A percentile compares a stretch with the other conserved stretches of the same genome.
These are phyloP conservation scores for fruit fly (Drosophila melanogaster) DNA, from an alignment of 1,140 invertebrate species.

Conservation along the genomic window Release_6_plus_ISO1_MT NC_004354.4:11410001-11410500, in stretches of 20 bases:
- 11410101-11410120: neutral
- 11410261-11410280: neutral
- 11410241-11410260: neutral
- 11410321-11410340: neutral
- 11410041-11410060: slow-evolving; percentile 14
- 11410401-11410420: no score
- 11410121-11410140: neutral
- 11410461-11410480: neutral
- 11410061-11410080: slow-evolving; percentile 9
- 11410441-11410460: neutral
- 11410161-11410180: neutral
- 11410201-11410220: neutral
- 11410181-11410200: neutral
- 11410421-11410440: no score
- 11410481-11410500: no score
- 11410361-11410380: neutral
- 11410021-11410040: neutral
- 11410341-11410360: no score
- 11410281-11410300: neutral
- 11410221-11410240: slow-evolving; percentile 1
- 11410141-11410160: neutral
- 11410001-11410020: slow-evolving; percentile 10
- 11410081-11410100: neutral
- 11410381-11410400: neutral
- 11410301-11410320: neutral